Conservation (phyloP, 2,797 vertebrate genomes). For the Vespertilio murinus region DNA sequence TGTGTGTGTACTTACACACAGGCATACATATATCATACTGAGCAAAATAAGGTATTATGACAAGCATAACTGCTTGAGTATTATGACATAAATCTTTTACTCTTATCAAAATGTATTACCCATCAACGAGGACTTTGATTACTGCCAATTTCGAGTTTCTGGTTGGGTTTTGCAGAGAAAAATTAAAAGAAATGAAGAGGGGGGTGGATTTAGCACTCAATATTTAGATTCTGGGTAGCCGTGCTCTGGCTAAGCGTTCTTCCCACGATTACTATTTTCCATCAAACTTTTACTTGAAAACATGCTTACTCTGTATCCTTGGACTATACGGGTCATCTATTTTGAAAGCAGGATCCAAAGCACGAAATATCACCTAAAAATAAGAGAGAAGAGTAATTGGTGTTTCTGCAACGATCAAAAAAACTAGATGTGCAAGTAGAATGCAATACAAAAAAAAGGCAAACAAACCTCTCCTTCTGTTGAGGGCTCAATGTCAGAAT, state of each 20-base stretch:
- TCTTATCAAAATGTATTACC: background rate
- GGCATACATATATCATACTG: background rate
- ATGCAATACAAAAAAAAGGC: background rate
- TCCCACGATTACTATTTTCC: background rate
- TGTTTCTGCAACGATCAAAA: background rate
- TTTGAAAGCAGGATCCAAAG: conserved; percentile 94
- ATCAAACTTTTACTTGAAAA: conserved; percentile 46
- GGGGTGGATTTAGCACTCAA: background rate
- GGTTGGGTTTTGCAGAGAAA: background rate
- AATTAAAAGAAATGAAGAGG: background rate
- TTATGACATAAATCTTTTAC: background rate
- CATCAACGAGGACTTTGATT: background rate
- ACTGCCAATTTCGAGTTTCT: background rate
- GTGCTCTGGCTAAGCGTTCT: background rate
- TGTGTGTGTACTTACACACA: background rate
- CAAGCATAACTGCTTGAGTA: background rate
- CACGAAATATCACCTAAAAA: conserved; percentile 95
- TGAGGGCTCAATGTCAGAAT: conserved; percentile 98
- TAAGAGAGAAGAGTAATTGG: conserved; percentile 66
- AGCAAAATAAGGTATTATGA: background rate
- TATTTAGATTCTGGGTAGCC: background rate
- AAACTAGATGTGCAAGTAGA: background rate
- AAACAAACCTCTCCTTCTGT: conserved; percentile 95
- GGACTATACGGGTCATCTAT: conserved; percentile 97
- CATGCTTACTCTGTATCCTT: conserved; percentile 93